A percentile compares a stretch with the other conserved stretches of the same genome.
Conservation (phyloP, 2,888 invertebrate species). For the Chaetoderma sp. region DNA sequence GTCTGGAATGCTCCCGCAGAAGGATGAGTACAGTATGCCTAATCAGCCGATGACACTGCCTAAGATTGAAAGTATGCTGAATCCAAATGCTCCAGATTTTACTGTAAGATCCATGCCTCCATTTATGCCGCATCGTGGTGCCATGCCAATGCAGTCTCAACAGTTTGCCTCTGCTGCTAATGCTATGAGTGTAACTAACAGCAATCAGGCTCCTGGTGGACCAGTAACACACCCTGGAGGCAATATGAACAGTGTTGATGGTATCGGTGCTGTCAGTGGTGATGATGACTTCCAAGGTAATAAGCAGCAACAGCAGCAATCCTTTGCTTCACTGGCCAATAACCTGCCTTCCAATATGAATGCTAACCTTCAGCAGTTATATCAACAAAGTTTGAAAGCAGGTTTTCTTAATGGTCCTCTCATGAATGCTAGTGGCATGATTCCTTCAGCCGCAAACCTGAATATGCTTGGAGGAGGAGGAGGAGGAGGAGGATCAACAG, state of each 20-base stretch:
- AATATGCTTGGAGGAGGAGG: conserved; percentile 21
- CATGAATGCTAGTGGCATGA: background rate
- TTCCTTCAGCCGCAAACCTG: conserved; percentile 18
- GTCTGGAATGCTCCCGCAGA: conserved; percentile 39
- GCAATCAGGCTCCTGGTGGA: background rate
- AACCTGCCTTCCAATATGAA: conserved; percentile 26
- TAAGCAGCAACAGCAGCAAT: background rate
- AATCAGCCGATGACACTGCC: conserved; percentile 68
- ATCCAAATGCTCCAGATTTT: conserved; percentile 86
- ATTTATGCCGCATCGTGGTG: background rate
- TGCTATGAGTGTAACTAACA: too few species aligned
- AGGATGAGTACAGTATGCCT: conserved; percentile 65
- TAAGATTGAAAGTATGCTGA: conserved; percentile 74
- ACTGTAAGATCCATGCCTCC: conserved; percentile 70
- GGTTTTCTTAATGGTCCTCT: background rate
- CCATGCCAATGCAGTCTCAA: too few species aligned
- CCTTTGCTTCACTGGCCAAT: conserved; percentile 3
- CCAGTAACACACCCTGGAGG: background rate
- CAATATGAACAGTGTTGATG: too few species aligned
- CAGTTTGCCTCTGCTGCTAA: too few species aligned
- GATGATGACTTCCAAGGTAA: too few species aligned
- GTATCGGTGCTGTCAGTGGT: too few species aligned
- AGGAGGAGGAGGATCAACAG: conserved; percentile 18
- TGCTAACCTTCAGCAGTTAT: conserved; percentile 27
- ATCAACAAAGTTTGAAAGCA: background rate